These are phyloP conservation scores for Cylindroiulus punctatus DNA, from an alignment of 2,888 invertebrate species.

Conservation along the genomic window DNA sequence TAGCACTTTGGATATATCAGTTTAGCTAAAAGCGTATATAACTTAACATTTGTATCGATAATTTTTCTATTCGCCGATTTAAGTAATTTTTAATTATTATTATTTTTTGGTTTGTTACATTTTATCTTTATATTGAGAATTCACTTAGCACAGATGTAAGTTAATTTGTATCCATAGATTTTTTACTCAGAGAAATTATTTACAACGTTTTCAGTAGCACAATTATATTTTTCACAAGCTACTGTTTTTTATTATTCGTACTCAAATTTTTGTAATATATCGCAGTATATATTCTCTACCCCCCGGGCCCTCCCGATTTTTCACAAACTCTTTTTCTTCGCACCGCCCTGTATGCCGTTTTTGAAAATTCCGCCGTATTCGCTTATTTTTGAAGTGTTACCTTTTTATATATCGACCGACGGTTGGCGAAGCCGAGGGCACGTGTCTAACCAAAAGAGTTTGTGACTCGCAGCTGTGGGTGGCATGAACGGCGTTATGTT, in stretches of 20 bases:
- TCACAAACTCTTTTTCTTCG: constrained; percentile 5
- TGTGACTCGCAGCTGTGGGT: too few relatives aligned
- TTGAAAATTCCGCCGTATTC: too few relatives aligned
- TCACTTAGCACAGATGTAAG: constrained; percentile 52
- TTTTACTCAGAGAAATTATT: constrained; percentile 44
- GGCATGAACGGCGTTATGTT: too few relatives aligned
- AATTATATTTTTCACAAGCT: constrained; percentile 48
- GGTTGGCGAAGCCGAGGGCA: too few relatives aligned
- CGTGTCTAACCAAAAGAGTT: too few relatives aligned
- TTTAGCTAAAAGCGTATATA: background rate
- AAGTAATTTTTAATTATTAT: constrained; percentile 45
- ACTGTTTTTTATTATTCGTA: constrained; percentile 49
- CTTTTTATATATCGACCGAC: too few relatives aligned
- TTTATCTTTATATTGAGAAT: constrained; percentile 51
- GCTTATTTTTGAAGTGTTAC: too few relatives aligned
- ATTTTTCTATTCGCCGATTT: constrained; percentile 28
- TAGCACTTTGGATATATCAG: constrained; percentile 13
- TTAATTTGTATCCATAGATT: constrained; percentile 50
- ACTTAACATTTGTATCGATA: background rate
- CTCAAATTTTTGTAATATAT: constrained; percentile 48
- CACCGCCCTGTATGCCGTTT: background rate
- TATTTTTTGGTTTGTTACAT: constrained; percentile 50
- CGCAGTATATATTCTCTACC: constrained; percentile 15
- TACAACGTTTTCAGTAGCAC: constrained; percentile 48
- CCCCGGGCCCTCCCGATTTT: background rate